A percentile compares a stretch with the other conserved stretches of the same genome.
phyloP scores from a whole-genome alignment of 2,113 vertebrate species.

The Gasterosteus aculeatus region DNA sequence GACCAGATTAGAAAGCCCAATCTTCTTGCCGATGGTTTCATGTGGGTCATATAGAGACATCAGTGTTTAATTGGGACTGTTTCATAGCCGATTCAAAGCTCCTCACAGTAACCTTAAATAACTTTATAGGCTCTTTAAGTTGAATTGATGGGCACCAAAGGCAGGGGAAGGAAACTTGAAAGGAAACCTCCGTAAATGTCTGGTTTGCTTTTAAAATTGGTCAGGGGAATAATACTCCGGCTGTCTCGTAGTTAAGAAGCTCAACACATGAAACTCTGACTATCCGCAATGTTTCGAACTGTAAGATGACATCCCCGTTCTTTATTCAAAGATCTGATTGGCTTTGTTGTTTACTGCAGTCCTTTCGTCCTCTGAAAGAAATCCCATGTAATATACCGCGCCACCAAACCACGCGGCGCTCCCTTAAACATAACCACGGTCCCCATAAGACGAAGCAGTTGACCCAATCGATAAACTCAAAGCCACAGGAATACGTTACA shows the following conservation, averaged over 20 bases:
- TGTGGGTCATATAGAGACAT: neutral
- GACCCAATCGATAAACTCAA: constrained; percentile 40
- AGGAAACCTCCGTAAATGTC: neutral
- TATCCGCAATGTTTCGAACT: neutral
- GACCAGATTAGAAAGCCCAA: neutral
- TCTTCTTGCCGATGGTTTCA: neutral
- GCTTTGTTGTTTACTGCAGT: neutral
- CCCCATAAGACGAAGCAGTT: constrained; percentile 51
- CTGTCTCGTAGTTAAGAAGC: neutral
- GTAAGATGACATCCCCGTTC: neutral
- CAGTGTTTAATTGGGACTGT: neutral
- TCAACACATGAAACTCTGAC: constrained; percentile 18
- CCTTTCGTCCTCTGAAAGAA: constrained; percentile 8
- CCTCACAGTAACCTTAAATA: neutral
- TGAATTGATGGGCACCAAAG: constrained; percentile 13
- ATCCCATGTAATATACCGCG: constrained; percentile 5
- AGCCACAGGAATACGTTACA: constrained; percentile 23
- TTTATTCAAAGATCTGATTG: neutral
- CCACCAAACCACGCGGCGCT: constrained; percentile 2
- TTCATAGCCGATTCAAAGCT: neutral
- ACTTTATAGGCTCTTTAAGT: neutral
- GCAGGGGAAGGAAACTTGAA: neutral
- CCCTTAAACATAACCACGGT: neutral
- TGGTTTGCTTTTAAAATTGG: neutral
- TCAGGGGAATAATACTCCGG: constrained; percentile 2